Percentiles rank a stretch among this genome's conserved stretches.
phyloP scores from a whole-genome alignment of 2,113 vertebrate species.

The Pelusios castaneus region DNA sequence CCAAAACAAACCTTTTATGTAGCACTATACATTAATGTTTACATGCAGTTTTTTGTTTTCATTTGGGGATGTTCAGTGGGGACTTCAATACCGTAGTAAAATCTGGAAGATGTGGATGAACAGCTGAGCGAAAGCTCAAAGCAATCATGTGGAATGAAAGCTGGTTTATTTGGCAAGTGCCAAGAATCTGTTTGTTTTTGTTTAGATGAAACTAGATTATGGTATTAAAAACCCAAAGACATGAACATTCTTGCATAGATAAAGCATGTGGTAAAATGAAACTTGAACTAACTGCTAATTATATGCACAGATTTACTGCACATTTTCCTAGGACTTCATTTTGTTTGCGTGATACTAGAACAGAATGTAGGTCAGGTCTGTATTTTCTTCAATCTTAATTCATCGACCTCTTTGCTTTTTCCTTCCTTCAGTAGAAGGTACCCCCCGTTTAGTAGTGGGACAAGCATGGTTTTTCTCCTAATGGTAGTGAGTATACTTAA shows the following conservation, averaged over 20 bases:
- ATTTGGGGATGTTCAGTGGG: slow-evolving; percentile 36
- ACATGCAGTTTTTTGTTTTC: slow-evolving; percentile 30
- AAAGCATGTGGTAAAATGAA: slow-evolving; percentile 30
- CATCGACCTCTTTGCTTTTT: neutral
- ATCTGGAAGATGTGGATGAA: slow-evolving; percentile 25
- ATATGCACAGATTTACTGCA: slow-evolving; percentile 14
- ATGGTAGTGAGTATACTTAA: slow-evolving; percentile 20
- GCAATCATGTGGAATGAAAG: slow-evolving; percentile 11
- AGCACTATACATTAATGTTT: neutral
- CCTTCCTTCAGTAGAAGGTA: neutral
- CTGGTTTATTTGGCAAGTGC: slow-evolving; percentile 40
- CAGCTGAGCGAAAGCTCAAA: slow-evolving; percentile 36
- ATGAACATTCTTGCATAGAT: slow-evolving; percentile 36
- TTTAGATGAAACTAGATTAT: slow-evolving; percentile 65
- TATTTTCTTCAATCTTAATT: neutral
- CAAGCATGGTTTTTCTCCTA: neutral
- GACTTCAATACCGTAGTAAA: neutral
- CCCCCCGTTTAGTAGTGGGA: neutral
- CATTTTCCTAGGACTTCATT: slow-evolving; percentile 51
- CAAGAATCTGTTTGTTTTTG: slow-evolving; percentile 61
- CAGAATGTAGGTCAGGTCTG: neutral
- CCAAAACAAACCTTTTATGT: neutral
- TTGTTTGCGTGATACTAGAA: slow-evolving; percentile 3
- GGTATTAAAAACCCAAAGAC: slow-evolving; percentile 52
- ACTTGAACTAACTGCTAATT: slow-evolving; percentile 55